phyloP scores from a whole-genome alignment of 2,797 vertebrate genomes.

The Pteropus rufus region DNA sequence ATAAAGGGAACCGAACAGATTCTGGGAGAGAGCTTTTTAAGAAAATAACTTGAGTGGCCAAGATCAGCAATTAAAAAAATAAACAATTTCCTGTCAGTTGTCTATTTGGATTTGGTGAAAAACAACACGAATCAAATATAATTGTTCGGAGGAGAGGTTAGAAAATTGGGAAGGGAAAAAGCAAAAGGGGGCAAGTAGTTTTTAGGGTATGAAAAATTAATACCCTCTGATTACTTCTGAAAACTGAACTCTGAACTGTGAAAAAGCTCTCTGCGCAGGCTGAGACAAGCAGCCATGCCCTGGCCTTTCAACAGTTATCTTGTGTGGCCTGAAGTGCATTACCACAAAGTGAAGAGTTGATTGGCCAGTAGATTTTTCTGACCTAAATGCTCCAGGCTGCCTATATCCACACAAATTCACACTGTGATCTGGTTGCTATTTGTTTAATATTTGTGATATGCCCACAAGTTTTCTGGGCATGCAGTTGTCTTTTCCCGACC shows the following conservation, averaged over 20 bases:
- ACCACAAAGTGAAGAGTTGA: neutral
- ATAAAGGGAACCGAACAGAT: conserved; percentile 14
- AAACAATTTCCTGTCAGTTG: neutral
- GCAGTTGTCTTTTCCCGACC: neutral
- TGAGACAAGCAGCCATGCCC: neutral
- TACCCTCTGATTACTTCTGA: neutral
- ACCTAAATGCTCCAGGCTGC: neutral
- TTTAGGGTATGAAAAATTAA: neutral
- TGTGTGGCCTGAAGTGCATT: neutral
- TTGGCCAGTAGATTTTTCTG: neutral
- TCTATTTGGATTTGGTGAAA: neutral
- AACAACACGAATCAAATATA: neutral
- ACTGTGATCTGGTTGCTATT: neutral
- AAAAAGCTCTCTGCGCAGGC: neutral
- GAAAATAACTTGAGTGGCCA: conserved; percentile 28
- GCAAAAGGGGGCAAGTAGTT: neutral
- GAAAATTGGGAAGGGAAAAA: neutral
- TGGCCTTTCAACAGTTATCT: neutral
- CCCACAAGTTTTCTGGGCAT: neutral
- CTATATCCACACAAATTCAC: neutral
- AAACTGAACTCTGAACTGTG: conserved; percentile 6
- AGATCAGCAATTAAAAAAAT: conserved; percentile 2
- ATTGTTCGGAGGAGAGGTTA: neutral
- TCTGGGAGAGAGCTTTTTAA: conserved; percentile 18
- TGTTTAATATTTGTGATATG: neutral